Conservation (phyloP, 2,113 vertebrate species). For the Channa argus region DNA sequence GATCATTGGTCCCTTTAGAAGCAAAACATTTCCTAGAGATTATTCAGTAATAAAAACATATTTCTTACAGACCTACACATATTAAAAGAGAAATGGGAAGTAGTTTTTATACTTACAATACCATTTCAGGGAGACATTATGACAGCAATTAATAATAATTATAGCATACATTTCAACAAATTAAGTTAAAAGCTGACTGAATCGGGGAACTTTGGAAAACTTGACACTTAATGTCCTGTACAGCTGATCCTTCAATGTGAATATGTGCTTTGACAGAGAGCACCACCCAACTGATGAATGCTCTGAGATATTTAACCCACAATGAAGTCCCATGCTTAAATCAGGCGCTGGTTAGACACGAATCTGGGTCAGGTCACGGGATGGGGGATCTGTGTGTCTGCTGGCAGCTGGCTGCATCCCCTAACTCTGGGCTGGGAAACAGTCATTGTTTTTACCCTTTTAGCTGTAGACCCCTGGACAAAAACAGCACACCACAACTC, state of each 20-base stretch:
- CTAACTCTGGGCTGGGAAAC: slow-evolving; percentile 21
- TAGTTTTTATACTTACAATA: background rate
- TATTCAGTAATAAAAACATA: background rate
- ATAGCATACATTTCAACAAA: background rate
- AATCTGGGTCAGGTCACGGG: slow-evolving; percentile 77
- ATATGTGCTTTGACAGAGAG: background rate
- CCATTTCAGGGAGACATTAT: background rate
- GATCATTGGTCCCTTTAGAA: background rate
- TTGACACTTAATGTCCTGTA: slow-evolving; percentile 41
- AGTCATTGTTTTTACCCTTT: background rate
- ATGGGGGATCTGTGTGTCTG: slow-evolving; percentile 55
- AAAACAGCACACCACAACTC: background rate
- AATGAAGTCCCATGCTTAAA: slow-evolving; percentile 54
- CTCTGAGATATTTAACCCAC: slow-evolving; percentile 47
- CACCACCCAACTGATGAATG: slow-evolving; percentile 27
- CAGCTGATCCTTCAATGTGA: slow-evolving; percentile 26
- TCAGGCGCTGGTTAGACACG: slow-evolving; percentile 47
- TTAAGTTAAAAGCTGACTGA: background rate
- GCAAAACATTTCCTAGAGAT: too few species aligned
- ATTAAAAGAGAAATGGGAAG: background rate
- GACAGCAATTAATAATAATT: background rate
- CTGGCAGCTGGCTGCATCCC: slow-evolving; percentile 53
- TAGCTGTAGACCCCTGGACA: background rate
- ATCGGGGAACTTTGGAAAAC: slow-evolving; percentile 8
- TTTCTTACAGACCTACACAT: background rate